Percentiles rank a stretch among this genome's conserved stretches.
phyloP scores from a whole-genome alignment of 2,888 invertebrate species.

The Drosophila kuntzei region DNA sequence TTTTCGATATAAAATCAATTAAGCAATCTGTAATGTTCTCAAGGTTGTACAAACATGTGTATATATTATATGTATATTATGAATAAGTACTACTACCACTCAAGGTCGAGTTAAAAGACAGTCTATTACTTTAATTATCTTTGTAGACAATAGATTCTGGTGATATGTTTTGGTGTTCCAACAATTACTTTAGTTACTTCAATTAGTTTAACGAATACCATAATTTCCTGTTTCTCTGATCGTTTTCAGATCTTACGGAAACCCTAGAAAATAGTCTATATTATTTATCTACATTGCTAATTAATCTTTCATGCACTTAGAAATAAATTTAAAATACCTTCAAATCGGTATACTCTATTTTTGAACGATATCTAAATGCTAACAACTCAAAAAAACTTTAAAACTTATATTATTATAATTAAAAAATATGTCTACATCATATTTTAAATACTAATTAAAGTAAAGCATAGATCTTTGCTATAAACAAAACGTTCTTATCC shows the following conservation, averaged over 20 bases:
- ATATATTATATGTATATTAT: slow-evolving; percentile 1
- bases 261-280: not conserved
- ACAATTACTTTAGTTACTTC: not conserved
- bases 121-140: slow-evolving; percentile 26
- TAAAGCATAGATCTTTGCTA: too few species aligned
- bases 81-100: slow-evolving; percentile 7
- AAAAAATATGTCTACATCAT: too few species aligned
- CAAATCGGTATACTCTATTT: too few species aligned
- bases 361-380: too few species aligned
- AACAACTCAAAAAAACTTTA: too few species aligned
- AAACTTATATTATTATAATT: too few species aligned
- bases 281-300: too few species aligned
- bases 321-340: too few species aligned
- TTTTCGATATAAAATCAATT: slow-evolving; percentile 60
- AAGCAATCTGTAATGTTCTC: slow-evolving; percentile 52
- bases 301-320: too few species aligned
- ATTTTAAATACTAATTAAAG: too few species aligned
- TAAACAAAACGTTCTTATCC: too few species aligned
- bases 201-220: not conserved
- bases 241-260: slow-evolving; percentile 1
- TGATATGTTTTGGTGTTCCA: slow-evolving; percentile 7
- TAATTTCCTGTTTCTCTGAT: not conserved
- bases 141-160: slow-evolving; percentile 10
- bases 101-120: slow-evolving; percentile 39
- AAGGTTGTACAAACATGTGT: slow-evolving; percentile 44